Base-by-base conservation (phyloP, 2,888 invertebrate species). In the Vanessa cardui region DNA sequence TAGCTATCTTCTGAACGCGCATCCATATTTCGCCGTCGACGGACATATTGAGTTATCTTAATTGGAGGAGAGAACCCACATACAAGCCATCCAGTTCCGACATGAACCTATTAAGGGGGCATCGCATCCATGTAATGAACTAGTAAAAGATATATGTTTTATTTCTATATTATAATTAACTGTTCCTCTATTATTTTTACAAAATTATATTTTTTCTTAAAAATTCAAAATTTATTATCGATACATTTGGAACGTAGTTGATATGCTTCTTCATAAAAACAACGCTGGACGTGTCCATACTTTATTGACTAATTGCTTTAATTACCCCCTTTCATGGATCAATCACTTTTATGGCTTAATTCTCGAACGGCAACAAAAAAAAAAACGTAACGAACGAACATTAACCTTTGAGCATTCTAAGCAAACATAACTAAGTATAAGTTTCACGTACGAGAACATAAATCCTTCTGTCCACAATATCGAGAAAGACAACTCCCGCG, bases 41-140 rank as follows among this genome's bases (percentile, higher is more conserved):
- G 76, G 83, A 84, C 84, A 79, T 83, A 84, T 84, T 83, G 83
- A 83, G 83, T 83, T 83, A 84, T 84, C 85, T 84, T 85, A 84
- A 85, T 85, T 84, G 84, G 75, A 76, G 74, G 77, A 76, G 74
- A 75, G 74, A 76, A 76, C 77, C 74, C 74, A 73, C 80, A 80
- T 76, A 76, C 77, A 78, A 74, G 69, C 76, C 54, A 69, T 65
- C 68, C 69, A 65, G 72, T 67, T 62, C 59, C 68, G 67, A 69
- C 60, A 39, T 64, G 39, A 5, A 62, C 50, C 47, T 60, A 59
- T 49, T 50, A 64, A 58, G 47, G 58, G 44, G 50, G 56, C 45
- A 18, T 26, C 44, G 65, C 59, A 49, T 61, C 64, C 58, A 62
- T 31, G 46, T 59, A 31, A 45, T 44, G 26, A 16, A 20, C 31